Evolutionary conservation across 1,140 invertebrate genomes (phyloP).

Genomic region (Eubasilissa regina): DNA sequence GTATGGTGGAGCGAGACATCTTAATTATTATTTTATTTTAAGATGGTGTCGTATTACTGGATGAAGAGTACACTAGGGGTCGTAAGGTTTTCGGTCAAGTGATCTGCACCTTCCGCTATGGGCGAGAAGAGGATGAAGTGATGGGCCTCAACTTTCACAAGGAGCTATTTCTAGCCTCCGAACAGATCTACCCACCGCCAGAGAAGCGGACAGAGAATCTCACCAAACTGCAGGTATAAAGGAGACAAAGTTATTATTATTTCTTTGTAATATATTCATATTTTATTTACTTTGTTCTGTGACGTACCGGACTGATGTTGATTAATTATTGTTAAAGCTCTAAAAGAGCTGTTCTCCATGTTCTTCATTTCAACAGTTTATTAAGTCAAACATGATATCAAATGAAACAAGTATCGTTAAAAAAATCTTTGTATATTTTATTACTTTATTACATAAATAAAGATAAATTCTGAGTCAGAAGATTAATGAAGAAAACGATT

Average conservation of each 20-base stretch:
- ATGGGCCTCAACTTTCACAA: constrained; percentile 98
- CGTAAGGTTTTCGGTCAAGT: constrained; percentile 94
- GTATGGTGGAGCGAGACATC: too few species aligned
- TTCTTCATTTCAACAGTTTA: too few species aligned
- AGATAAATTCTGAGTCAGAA: too few species aligned
- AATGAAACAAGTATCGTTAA: too few species aligned
- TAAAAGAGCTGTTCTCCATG: too few species aligned
- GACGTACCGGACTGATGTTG: too few species aligned
- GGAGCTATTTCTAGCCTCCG: constrained; percentile 91
- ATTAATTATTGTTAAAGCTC: too few species aligned
- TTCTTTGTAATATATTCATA: background rate
- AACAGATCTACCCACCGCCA: constrained; percentile 87
- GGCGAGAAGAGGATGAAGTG: constrained; percentile 97
- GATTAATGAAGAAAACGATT: too few species aligned
- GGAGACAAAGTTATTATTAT: background rate
- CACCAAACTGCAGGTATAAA: constrained; percentile 77
- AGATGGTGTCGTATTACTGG: constrained; percentile 95
- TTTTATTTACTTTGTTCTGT: background rate
- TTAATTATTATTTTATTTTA: constrained; percentile 48
- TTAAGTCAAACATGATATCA: too few species aligned
- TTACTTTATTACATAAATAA: too few species aligned
- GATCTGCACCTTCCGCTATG: constrained; percentile 97
- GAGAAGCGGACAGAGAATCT: constrained; percentile 76
- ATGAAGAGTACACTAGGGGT: constrained; percentile 91
- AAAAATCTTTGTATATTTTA: too few species aligned